A percentile compares a stretch with the other conserved stretches of the same genome.
Conservation (phyloP, 2,797 vertebrate genomes). For the Pseudochromis fuscus region DNA sequence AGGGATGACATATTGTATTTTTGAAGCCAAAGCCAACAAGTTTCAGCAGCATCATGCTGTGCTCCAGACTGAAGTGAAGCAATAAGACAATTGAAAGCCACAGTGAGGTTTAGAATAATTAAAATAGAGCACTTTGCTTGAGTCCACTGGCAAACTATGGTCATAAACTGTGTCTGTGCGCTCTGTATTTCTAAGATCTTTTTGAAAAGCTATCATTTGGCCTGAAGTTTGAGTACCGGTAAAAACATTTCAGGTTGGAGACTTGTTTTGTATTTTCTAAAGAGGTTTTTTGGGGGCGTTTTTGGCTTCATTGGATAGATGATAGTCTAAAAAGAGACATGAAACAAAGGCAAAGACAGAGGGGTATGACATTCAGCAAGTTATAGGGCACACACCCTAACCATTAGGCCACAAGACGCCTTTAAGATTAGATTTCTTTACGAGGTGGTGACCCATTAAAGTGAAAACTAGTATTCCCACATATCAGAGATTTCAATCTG, state of each 20-base stretch:
- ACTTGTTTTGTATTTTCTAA: neutral
- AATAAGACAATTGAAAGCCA: neutral
- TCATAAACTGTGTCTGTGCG: slow-evolving; percentile 12
- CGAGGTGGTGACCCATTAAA: neutral
- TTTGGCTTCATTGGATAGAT: neutral
- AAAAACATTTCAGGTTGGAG: slow-evolving; percentile 26
- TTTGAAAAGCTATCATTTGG: slow-evolving; percentile 21
- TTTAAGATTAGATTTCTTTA: slow-evolving; percentile 15
- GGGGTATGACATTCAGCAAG: neutral
- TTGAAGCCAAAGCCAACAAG: neutral
- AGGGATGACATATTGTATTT: neutral
- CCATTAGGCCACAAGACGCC: neutral
- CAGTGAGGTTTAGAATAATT: slow-evolving; percentile 21
- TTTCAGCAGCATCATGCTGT: slow-evolving; percentile 6
- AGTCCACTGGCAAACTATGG: slow-evolving; percentile 16
- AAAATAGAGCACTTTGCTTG: slow-evolving; percentile 10
- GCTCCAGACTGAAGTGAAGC: neutral
- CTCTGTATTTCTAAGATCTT: slow-evolving; percentile 16
- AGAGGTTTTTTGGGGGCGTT: neutral
- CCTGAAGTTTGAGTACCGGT: slow-evolving; percentile 10
- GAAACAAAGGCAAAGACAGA: neutral
- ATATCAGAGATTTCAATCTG: neutral
- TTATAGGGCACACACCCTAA: neutral
- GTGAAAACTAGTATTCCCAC: neutral
- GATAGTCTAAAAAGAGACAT: neutral